Base-by-base conservation (phyloP, 2,797 vertebrate genomes). In the Brotula barbata region DNA sequence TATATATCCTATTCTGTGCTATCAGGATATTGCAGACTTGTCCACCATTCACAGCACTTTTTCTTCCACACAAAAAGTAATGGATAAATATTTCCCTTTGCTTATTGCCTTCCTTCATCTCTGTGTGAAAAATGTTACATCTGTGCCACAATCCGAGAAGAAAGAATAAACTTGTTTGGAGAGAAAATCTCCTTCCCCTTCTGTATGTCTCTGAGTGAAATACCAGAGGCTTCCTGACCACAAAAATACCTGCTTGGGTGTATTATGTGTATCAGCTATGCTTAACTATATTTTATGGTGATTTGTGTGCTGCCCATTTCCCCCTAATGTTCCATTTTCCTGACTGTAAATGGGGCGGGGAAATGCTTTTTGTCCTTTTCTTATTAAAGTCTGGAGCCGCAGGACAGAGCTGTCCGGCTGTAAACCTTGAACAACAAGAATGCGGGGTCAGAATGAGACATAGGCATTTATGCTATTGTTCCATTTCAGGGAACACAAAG, bases 271-370 rank as follows among this genome's bases (percentile, higher is more conserved):
- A 25, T 69, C 34, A 22, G 65, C 25, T 46, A 31, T 45, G 14
- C 33, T 22, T 80, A 75, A 86, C 64, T 31, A 39, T 63, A 88
- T 84, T 80, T 81, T 60, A 69, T 8, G 10, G 54, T 65, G 54
- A 73, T 81, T 73, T 68, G 51, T 55, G 42, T 49, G 15, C n/a
- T 48, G 44, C 39, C 58, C 37, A 43, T 54, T 58, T 52, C 42
- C 42, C 42, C 41, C 31, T 22, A 59, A 60, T 74, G 55, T 71
- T 51, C 19, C 7, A 64, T 72, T 73, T 73, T 58, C 44, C 36
- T 71, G 28, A 36, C 51, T 67, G 68, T 73, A 21, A 55, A 62
- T 34, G 44, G 52, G 13, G 58, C 25, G 43, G 23, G 25, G 20
- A 47, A 28, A 28, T 3, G 25, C 25, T 33, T 9, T 33, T 10